Percentiles rank a stretch among this genome's conserved stretches.
phyloP scores from a whole-genome alignment of 1,140 invertebrate genomes.

The Tenebrio molitor region DNA sequence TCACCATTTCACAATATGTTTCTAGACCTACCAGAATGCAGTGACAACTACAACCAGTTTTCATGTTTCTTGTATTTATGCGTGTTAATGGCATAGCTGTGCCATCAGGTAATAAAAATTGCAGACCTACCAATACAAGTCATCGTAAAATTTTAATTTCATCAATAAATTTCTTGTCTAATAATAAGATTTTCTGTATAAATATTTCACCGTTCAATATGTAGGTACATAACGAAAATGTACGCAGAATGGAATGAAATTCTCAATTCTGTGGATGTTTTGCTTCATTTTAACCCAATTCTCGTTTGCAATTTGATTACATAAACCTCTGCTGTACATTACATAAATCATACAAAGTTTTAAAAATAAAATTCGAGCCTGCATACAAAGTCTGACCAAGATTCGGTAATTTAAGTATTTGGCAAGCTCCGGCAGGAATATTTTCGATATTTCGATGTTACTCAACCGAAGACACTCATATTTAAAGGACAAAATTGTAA shows the following conservation, averaged over 20 bases:
- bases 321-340: neutral
- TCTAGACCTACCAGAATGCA: neutral
- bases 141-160: constrained; percentile 22
- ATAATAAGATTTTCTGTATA: too few species aligned
- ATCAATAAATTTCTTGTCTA: constrained; percentile 9
- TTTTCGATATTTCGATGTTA: constrained; percentile 15
- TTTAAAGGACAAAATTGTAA: neutral
- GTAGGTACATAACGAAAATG: too few species aligned
- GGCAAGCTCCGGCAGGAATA: neutral
- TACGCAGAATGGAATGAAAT: neutral
- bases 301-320: neutral
- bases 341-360: constrained; percentile 26
- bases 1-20: neutral
- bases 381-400: neutral
- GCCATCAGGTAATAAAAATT: constrained; percentile 25
- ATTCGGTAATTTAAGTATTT: constrained; percentile 8
- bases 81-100: neutral
- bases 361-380: constrained; percentile 6
- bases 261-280: too few species aligned
- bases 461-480: neutral
- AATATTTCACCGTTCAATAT: too few species aligned
- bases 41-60: constrained; percentile 8
- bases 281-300: too few species aligned
- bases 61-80: neutral
- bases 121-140: constrained; percentile 18